Evolutionary conservation across 2,797 vertebrate genomes (phyloP).

Genomic region (Channa striata): DNA sequence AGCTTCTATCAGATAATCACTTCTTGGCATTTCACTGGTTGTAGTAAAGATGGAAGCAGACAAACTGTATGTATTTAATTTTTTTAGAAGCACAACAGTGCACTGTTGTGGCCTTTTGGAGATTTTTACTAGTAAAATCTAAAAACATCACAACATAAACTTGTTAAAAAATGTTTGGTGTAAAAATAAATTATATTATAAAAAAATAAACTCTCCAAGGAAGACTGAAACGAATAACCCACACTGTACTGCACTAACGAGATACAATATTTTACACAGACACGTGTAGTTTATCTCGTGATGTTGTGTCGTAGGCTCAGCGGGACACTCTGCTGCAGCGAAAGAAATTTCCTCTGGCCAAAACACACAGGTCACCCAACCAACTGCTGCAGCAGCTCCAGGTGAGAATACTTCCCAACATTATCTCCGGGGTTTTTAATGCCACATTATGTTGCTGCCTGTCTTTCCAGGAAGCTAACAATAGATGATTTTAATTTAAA

Average conservation of each 20-base stretch:
- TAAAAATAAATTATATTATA: not conserved
- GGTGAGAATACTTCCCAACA: slow-evolving; percentile 48
- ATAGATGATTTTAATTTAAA: too few species aligned
- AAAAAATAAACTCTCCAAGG: not conserved
- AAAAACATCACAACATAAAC: too few species aligned
- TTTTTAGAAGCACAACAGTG: too few species aligned
- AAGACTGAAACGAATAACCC: not conserved
- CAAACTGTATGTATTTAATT: too few species aligned
- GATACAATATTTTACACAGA: not conserved
- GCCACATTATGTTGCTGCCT: not conserved
- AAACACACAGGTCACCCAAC: slow-evolving; percentile 32
- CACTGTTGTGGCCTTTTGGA: too few species aligned
- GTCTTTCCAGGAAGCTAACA: too few species aligned
- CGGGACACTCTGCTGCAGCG: slow-evolving; percentile 18
- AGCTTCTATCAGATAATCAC: too few species aligned
- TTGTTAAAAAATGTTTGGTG: too few species aligned
- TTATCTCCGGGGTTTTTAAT: not conserved
- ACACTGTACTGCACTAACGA: not conserved
- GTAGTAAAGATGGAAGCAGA: not conserved
- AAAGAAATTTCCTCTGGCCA: slow-evolving; percentile 44
- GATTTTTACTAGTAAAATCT: too few species aligned
- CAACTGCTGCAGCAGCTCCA: slow-evolving; percentile 58
- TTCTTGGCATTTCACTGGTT: too few species aligned
- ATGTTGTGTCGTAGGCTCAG: slow-evolving; percentile 38
- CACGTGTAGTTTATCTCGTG: not conserved